These are phyloP conservation scores for Gallinago media DNA, from an alignment of 2,113 vertebrate species.

Conservation along the genomic window DNA sequence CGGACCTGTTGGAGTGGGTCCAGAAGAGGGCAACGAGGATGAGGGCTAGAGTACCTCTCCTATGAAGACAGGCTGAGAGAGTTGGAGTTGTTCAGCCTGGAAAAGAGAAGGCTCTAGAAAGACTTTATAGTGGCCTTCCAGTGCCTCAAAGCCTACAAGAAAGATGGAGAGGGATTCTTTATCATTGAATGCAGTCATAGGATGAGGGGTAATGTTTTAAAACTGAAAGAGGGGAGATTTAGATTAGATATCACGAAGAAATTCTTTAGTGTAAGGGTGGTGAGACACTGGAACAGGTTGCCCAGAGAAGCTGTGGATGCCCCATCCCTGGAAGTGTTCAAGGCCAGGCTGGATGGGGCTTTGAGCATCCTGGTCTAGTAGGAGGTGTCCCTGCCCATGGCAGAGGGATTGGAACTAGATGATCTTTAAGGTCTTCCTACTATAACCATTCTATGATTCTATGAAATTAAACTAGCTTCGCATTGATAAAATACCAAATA, in stretches of 20 bases:
- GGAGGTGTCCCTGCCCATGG: background rate
- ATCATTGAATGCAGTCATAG: background rate
- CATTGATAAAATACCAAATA: background rate
- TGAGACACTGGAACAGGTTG: background rate
- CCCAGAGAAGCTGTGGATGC: background rate
- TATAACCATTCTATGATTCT: background rate
- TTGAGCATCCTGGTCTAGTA: background rate
- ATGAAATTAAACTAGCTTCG: background rate
- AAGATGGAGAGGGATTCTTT: background rate
- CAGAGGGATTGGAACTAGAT: background rate
- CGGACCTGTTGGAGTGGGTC: background rate
- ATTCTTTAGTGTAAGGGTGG: background rate
- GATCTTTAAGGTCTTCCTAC: background rate
- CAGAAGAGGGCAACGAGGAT: background rate
- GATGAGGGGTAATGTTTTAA: background rate
- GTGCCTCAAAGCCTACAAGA: background rate
- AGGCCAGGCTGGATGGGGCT: background rate
- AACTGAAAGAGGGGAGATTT: background rate
- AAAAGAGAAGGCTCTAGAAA: background rate
- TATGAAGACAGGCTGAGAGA: background rate
- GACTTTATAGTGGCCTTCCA: background rate
- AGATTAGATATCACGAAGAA: background rate
- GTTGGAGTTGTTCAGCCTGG: background rate
- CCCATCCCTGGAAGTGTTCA: background rate
- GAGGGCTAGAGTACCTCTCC: background rate